Evolutionary conservation across 2,113 vertebrate species (phyloP).

Genomic region (Geococcyx californianus): DNA sequence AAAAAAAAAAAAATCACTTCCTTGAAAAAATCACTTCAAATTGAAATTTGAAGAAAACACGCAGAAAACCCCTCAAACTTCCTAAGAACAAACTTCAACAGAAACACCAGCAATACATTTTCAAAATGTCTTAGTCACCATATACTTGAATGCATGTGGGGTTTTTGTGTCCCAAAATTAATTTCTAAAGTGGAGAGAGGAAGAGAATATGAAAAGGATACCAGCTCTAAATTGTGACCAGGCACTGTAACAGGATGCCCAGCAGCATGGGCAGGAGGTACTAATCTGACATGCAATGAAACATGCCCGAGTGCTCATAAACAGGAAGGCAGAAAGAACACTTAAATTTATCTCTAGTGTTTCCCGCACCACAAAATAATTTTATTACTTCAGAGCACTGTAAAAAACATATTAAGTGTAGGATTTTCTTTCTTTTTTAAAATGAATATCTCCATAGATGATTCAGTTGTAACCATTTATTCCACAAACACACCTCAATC

Average conservation of each 20-base stretch:
- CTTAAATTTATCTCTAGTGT: neutral
- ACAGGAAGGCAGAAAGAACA: neutral
- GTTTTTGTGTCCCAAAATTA: neutral
- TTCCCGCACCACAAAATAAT: neutral
- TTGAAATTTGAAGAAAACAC: neutral
- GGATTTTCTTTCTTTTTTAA: no score
- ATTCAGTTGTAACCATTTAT: conserved; percentile 15
- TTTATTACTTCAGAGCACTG: neutral
- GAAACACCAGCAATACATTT: neutral
- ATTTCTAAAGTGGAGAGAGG: neutral
- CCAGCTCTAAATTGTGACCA: neutral
- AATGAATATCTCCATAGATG: neutral
- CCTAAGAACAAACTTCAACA: neutral
- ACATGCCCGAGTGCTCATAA: neutral
- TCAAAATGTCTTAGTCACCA: neutral
- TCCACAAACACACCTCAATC: neutral
- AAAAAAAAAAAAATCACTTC: neutral
- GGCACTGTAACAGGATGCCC: neutral
- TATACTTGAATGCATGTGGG: neutral
- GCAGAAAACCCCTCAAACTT: neutral
- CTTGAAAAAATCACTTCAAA: neutral
- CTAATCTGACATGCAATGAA: neutral
- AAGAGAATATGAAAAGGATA: neutral
- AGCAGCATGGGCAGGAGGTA: neutral
- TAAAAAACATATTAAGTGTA: neutral